phyloP scores from a whole-genome alignment of 2,888 invertebrate genomes.

The Automeris io region DNA sequence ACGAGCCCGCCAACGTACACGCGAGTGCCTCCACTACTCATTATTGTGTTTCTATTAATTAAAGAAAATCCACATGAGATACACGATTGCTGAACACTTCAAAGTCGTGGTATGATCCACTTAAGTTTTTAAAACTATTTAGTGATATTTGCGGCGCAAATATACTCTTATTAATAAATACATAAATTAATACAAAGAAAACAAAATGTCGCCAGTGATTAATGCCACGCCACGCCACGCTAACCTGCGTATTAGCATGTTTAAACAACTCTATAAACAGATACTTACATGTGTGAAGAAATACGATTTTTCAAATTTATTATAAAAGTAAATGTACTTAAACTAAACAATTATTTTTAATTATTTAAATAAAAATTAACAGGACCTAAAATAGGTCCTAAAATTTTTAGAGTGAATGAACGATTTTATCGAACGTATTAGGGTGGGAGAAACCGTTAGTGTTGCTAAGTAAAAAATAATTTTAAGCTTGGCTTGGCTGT shows the following conservation, averaged over 20 bases:
- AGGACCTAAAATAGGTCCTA: constrained; percentile 19
- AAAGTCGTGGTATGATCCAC: constrained; percentile 4
- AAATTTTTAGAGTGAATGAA: constrained; percentile 19
- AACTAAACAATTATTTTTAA: constrained; percentile 34
- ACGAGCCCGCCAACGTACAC: constrained; percentile 94
- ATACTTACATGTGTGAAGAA: constrained; percentile 51
- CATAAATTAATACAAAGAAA: constrained; percentile 66
- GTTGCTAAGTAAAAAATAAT: constrained; percentile 7
- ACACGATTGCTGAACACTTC: neutral
- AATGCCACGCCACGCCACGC: constrained; percentile 66
- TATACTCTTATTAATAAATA: constrained; percentile 17
- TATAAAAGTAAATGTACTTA: constrained; percentile 41
- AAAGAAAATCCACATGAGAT: constrained; percentile 8
- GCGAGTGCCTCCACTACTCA: constrained; percentile 81
- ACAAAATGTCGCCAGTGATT: constrained; percentile 70
- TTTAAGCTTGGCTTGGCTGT: too few species aligned
- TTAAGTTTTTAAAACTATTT: neutral
- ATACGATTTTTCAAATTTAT: constrained; percentile 39
- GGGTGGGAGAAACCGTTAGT: constrained; percentile 2
- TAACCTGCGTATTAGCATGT: constrained; percentile 20
- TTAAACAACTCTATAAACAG: constrained; percentile 17
- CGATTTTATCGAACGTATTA: constrained; percentile 12
- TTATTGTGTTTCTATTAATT: constrained; percentile 41
- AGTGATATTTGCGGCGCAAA: constrained; percentile 10
- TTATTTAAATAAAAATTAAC: constrained; percentile 20